Percentiles rank a stretch among this genome's conserved stretches.
Conservation (phyloP, 2,113 vertebrate genomes). For the Chinchilla lanigera region DNA sequence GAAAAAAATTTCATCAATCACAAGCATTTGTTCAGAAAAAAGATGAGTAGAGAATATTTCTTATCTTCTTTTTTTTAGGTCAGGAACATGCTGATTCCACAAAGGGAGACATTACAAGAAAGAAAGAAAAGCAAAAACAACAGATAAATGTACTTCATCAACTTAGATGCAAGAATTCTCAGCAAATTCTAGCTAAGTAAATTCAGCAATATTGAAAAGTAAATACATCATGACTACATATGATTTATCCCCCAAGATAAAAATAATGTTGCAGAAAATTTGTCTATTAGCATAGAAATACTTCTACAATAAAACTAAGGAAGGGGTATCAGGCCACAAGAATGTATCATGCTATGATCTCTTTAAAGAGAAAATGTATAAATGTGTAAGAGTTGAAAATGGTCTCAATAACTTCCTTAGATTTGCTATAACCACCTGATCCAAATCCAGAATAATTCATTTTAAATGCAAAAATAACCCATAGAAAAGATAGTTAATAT, state of each 20-base stretch:
- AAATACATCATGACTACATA: neutral
- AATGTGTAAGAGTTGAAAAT: neutral
- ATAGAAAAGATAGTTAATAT: neutral
- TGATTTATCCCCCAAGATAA: neutral
- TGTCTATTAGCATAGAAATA: neutral
- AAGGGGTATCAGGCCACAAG: neutral
- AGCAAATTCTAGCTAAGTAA: neutral
- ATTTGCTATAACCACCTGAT: neutral
- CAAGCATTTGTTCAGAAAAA: neutral
- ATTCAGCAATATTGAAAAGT: neutral
- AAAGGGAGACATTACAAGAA: neutral
- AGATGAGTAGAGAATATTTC: neutral
- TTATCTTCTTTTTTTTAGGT: neutral
- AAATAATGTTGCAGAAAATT: neutral
- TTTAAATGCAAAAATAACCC: neutral
- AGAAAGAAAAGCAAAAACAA: neutral
- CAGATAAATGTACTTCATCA: neutral
- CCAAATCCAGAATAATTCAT: neutral
- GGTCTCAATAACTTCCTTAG: neutral
- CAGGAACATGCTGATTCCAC: neutral
- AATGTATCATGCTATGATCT: neutral
- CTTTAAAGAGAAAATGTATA: neutral
- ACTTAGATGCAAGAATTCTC: neutral
- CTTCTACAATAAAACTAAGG: neutral
- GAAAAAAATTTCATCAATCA: neutral